Evolutionary conservation across 2,113 vertebrate species (phyloP).

Genomic region (Junco hyemalis): DNA sequence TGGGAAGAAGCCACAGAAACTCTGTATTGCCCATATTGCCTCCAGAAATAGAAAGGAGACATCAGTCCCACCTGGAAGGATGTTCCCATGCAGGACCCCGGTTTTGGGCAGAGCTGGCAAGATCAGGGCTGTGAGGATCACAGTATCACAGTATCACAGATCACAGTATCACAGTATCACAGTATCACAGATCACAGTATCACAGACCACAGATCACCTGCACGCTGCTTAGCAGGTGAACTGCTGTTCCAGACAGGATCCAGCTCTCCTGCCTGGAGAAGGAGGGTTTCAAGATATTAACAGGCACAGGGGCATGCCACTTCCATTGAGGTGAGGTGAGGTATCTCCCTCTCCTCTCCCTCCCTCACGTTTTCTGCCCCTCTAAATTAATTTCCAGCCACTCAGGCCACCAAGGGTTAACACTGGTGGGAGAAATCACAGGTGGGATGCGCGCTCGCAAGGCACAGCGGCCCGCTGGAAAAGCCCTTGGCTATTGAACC

Average conservation of each 20-base stretch:
- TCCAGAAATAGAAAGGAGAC: background rate
- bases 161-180: too few relatives aligned
- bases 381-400: background rate
- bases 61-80: background rate
- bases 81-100: background rate
- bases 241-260: background rate
- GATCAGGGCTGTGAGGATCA: background rate
- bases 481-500: constrained; percentile 62
- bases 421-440: background rate
- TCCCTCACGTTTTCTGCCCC: background rate
- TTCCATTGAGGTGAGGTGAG: fast-evolving
- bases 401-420: constrained; percentile 30
- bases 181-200: too few relatives aligned
- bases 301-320: background rate
- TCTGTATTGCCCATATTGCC: background rate
- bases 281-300: background rate
- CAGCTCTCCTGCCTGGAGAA: background rate
- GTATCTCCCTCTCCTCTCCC: background rate
- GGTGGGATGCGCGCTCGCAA: constrained; percentile 15
- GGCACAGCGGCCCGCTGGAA: background rate
- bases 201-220: background rate
- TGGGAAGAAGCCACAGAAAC: background rate
- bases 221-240: fast-evolving
- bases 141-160: too few relatives aligned
- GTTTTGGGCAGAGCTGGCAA: background rate